Evolutionary conservation across 1,140 invertebrate genomes (phyloP).

Genomic region (Formica exsecta): DNA sequence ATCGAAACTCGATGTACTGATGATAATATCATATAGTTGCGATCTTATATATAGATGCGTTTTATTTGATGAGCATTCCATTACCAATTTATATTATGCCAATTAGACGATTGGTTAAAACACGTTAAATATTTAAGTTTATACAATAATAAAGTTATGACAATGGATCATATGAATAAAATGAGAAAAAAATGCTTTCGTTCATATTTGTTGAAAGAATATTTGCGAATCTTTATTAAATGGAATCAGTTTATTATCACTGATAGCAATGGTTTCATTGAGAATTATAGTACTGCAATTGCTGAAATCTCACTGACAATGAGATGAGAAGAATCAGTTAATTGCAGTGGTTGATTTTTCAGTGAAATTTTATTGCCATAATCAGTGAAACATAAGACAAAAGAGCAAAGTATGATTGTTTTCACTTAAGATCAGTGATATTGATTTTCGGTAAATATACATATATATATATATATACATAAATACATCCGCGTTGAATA

Average conservation of each 20-base stretch:
- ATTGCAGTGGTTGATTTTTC: too few relatives aligned
- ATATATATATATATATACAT: background rate
- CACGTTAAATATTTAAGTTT: background rate
- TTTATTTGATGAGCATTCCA: background rate
- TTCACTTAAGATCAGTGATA: too few relatives aligned
- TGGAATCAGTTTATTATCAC: too few relatives aligned
- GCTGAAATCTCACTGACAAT: background rate
- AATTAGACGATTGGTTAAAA: background rate
- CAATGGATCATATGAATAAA: background rate
- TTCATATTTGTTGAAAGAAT: background rate
- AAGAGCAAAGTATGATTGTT: too few relatives aligned
- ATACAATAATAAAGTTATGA: background rate
- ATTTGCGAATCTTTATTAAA: background rate
- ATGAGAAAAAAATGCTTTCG: background rate
- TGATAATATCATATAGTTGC: conserved; percentile 2
- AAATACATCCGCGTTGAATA: too few relatives aligned
- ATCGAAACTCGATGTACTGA: conserved; percentile 45
- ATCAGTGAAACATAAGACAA: too few relatives aligned
- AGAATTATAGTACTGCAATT: too few relatives aligned
- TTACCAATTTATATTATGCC: background rate
- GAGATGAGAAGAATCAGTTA: too few relatives aligned
- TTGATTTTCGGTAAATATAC: too few relatives aligned
- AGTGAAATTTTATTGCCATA: too few relatives aligned
- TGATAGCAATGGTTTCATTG: too few relatives aligned
- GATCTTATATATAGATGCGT: conserved; percentile 1